A percentile compares a stretch with the other conserved stretches of the same genome.
Evolutionary conservation across 2,888 invertebrate genomes (phyloP).

Genomic region (Molanna angustata): DNA sequence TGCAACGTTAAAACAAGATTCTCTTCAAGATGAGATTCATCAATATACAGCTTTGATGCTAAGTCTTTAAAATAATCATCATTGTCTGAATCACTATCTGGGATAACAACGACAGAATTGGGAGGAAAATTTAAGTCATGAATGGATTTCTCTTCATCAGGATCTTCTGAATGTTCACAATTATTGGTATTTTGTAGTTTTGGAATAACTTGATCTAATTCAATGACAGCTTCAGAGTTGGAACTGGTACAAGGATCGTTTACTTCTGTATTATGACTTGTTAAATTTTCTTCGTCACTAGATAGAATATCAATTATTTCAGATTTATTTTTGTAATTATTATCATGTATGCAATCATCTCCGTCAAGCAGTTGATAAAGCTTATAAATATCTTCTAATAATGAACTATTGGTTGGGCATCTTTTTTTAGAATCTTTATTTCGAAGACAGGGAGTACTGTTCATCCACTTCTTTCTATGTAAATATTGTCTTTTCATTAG

Average conservation of each 20-base stretch:
- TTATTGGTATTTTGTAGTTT: background rate
- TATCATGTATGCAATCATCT: too few relatives aligned
- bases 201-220: too few relatives aligned
- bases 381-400: too few relatives aligned
- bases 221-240: background rate
- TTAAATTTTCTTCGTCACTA: constrained; percentile 44
- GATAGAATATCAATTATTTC: constrained; percentile 52
- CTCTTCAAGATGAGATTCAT: constrained; percentile 59
- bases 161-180: background rate
- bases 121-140: constrained; percentile 34
- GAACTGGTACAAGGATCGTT: too few relatives aligned
- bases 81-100: constrained; percentile 64
- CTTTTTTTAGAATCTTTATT: too few relatives aligned
- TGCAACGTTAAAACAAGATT: constrained; percentile 66
- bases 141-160: constrained; percentile 3
- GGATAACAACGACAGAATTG: constrained; percentile 57
- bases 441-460: too few relatives aligned
- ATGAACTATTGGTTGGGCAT: too few relatives aligned
- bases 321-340: constrained; percentile 9
- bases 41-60: constrained; percentile 58
- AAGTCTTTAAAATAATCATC: constrained; percentile 61
- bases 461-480: constrained; percentile 54
- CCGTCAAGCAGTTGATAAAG: too few relatives aligned
- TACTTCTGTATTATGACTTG: constrained; percentile 1
- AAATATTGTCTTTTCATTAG: constrained; percentile 61